These are phyloP conservation scores for Protaetia brevitarsis DNA, from an alignment of 1,140 invertebrate species.

Conservation along the genomic window DNA sequence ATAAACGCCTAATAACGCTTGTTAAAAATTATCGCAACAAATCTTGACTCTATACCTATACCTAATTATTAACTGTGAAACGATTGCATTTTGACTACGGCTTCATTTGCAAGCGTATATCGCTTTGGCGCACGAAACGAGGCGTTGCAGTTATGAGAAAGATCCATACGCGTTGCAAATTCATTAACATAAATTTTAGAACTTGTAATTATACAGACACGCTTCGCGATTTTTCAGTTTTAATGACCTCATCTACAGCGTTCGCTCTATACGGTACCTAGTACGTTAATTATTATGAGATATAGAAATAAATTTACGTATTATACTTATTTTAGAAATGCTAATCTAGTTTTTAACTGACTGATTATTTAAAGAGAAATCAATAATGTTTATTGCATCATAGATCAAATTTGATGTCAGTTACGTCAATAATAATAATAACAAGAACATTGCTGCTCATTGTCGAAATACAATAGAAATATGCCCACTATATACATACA, in stretches of 20 bases:
- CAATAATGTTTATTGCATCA: too few relatives aligned
- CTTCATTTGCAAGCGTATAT: not conserved
- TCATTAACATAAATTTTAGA: constrained; percentile 9
- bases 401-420: too few relatives aligned
- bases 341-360: too few relatives aligned
- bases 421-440: too few relatives aligned
- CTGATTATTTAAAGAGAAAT: too few relatives aligned
- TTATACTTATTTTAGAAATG: too few relatives aligned
- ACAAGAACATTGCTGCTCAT: too few relatives aligned
- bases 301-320: too few relatives aligned
- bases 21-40: not conserved
- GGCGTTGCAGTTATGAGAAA: not conserved
- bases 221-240: not conserved
- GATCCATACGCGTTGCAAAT: not conserved
- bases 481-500: too few relatives aligned
- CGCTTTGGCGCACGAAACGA: too few relatives aligned
- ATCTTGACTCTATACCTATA: not conserved
- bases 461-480: too few relatives aligned
- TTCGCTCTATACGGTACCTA: not conserved
- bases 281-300: too few relatives aligned
- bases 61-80: not conserved
- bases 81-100: not conserved
- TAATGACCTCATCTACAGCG: not conserved
- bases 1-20: not conserved
- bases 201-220: not conserved